These are phyloP conservation scores for Dryomyza anilis DNA, from an alignment of 2,888 invertebrate genomes.

Conservation along the genomic window DNA sequence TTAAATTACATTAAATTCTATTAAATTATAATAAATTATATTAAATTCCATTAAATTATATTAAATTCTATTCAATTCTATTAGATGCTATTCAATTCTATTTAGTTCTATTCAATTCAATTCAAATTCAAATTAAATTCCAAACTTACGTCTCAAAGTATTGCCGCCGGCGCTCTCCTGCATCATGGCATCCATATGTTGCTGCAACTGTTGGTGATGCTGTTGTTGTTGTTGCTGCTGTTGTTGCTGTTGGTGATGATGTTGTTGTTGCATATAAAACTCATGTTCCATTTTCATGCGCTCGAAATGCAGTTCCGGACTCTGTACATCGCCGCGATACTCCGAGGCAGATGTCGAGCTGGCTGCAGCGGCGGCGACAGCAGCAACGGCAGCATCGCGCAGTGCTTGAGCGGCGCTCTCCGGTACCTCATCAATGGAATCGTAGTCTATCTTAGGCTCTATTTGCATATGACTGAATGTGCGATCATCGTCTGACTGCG, in stretches of 20 bases:
- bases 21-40: too few relatives aligned
- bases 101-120: too few relatives aligned
- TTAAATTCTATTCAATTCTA: too few relatives aligned
- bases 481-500: not conserved
- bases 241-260: constrained; percentile 46
- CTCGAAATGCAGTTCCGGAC: constrained; percentile 38
- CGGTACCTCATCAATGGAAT: not conserved
- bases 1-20: too few relatives aligned
- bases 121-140: too few relatives aligned
- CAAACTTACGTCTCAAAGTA: constrained; percentile 49
- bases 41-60: too few relatives aligned
- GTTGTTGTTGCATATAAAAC: constrained; percentile 48
- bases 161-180: constrained; percentile 48
- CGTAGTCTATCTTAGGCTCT: constrained; percentile 40
- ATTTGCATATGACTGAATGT: constrained; percentile 31
- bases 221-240: constrained; percentile 35
- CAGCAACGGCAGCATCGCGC: constrained; percentile 33
- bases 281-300: constrained; percentile 41
- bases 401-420: constrained; percentile 26
- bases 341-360: constrained; percentile 35
- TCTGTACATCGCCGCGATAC: constrained; percentile 42
- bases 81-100: too few relatives aligned
- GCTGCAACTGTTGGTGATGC: constrained; percentile 43
- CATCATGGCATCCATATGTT: constrained; percentile 48
- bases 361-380: constrained; percentile 30